These are phyloP conservation scores for Anarrhichthys ocellatus DNA, from an alignment of 2,113 vertebrate species.

Conservation along the genomic window DNA sequence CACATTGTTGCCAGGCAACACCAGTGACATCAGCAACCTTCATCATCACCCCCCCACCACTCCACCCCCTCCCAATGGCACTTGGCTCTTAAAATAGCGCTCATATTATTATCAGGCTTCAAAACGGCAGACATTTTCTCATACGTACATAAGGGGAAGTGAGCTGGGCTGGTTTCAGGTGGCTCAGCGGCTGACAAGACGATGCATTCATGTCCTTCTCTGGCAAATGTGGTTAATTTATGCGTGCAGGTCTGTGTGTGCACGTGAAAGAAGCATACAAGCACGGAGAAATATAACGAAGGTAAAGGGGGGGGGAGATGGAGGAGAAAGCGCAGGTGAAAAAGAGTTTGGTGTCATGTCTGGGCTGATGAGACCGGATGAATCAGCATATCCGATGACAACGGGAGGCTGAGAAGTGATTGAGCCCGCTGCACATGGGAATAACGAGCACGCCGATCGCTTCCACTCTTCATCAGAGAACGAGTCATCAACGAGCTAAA, in stretches of 20 bases:
- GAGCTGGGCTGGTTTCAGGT: conserved; percentile 7
- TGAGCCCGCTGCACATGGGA: conserved; percentile 47
- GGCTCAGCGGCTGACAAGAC: background rate
- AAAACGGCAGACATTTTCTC: conserved; percentile 67
- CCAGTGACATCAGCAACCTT: conserved; percentile 83
- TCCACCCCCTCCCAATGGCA: conserved; percentile 57
- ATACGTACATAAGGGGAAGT: conserved; percentile 31
- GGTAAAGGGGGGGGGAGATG: background rate
- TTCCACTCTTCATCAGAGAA: conserved; percentile 43
- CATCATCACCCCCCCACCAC: conserved; percentile 54
- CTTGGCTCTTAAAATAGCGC: conserved; percentile 82
- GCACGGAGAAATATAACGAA: background rate
- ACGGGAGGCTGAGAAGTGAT: conserved; percentile 38
- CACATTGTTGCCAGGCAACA: conserved; percentile 85
- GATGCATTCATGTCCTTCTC: background rate
- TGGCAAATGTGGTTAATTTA: background rate
- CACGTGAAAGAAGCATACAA: background rate
- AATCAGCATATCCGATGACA: conserved; percentile 46
- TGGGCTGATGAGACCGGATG: conserved; percentile 32
- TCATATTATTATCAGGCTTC: conserved; percentile 80
- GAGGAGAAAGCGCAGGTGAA: background rate
- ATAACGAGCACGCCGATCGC: conserved; percentile 43
- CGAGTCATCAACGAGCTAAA: conserved; percentile 36
- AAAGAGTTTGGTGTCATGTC: background rate
- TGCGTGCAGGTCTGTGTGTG: background rate